A percentile compares a stretch with the other conserved stretches of the same genome.
Conservation (phyloP, 2,113 vertebrate species). For the Channa argus region DNA sequence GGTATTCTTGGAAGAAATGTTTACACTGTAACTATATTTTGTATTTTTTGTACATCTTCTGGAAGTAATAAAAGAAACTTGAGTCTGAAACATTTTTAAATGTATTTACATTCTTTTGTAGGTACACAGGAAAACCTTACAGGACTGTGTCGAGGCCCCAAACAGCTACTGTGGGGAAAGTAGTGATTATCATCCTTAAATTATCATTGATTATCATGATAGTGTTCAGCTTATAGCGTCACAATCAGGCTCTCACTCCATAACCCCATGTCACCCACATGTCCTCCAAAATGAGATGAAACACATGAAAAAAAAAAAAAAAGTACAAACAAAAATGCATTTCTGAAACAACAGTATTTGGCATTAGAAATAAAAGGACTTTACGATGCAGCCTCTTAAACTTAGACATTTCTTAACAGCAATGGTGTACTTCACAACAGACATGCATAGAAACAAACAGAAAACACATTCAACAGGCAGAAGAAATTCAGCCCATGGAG, state of each 20-base stretch:
- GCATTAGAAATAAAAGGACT: slow-evolving; percentile 38
- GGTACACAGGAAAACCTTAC: slow-evolving; percentile 69
- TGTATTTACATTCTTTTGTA: slow-evolving; percentile 75
- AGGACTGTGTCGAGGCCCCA: slow-evolving; percentile 53
- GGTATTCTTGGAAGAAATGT: no score
- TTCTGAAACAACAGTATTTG: slow-evolving; percentile 47
- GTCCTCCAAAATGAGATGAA: slow-evolving; percentile 57
- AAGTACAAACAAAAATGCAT: background rate
- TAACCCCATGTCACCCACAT: slow-evolving; percentile 24
- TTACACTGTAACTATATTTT: no score
- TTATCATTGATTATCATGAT: slow-evolving; percentile 34
- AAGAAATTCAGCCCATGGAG: slow-evolving; percentile 14
- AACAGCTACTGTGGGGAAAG: slow-evolving; percentile 25
- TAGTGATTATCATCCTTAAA: slow-evolving; percentile 45
- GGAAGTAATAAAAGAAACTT: background rate
- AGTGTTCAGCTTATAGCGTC: slow-evolving; percentile 34
- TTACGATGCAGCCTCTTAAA: slow-evolving; percentile 28
- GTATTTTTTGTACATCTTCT: no score
- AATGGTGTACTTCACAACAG: slow-evolving; percentile 24
- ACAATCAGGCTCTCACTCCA: slow-evolving; percentile 44
- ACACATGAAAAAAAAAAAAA: slow-evolving; percentile 8
- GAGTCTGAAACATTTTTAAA: slow-evolving; percentile 43
- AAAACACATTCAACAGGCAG: slow-evolving; percentile 13
- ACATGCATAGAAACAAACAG: slow-evolving; percentile 45
- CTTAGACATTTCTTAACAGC: background rate